phyloP scores from a whole-genome alignment of 2,888 invertebrate genomes.

The Acrobasis suavella region DNA sequence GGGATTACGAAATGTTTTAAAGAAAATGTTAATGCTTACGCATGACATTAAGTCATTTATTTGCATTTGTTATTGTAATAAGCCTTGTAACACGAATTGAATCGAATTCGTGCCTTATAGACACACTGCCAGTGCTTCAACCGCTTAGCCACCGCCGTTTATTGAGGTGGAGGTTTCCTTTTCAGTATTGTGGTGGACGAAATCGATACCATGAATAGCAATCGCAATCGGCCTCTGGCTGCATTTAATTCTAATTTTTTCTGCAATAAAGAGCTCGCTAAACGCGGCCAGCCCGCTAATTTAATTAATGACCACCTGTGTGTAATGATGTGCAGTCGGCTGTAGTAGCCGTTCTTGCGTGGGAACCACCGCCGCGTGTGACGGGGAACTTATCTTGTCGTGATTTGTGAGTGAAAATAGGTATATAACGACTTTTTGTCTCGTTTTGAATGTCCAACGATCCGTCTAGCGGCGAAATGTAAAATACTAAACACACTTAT shows the following conservation, averaged over 20 bases:
- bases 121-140: no score
- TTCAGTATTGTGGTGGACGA: not conserved
- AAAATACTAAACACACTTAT: not conserved
- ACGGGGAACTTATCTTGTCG: not conserved
- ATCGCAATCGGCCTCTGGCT: not conserved
- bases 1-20: no score
- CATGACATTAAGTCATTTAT: no score
- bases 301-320: conserved; percentile 37
- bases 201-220: not conserved
- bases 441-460: not conserved
- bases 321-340: conserved; percentile 26
- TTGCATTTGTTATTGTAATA: no score
- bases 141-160: no score
- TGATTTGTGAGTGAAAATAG: conserved; percentile 10
- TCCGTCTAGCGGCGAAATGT: not conserved
- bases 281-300: conserved; percentile 27
- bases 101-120: no score
- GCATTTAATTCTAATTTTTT: conserved; percentile 1
- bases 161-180: no score
- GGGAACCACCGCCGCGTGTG: not conserved
- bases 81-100: no score
- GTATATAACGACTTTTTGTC: not conserved
- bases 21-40: no score
- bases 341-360: conserved; percentile 7
- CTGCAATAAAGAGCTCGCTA: conserved; percentile 8